A percentile compares a stretch with the other conserved stretches of the same genome.
Evolutionary conservation across 2,113 vertebrate genomes (phyloP).

Genomic region (Gobio gobio): DNA sequence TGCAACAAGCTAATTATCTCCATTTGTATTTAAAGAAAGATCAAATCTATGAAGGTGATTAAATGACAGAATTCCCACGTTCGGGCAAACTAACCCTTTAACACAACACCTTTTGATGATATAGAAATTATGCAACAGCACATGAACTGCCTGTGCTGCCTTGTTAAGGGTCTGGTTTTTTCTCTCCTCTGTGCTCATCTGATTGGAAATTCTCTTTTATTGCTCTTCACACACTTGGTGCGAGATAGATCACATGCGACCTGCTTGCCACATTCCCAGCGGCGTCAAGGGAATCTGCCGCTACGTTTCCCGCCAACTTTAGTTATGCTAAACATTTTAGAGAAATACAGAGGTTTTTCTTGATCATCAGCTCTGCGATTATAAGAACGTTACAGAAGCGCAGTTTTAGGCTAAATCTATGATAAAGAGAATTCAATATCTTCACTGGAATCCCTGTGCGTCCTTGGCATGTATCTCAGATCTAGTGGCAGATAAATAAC

Average conservation of each 20-base stretch:
- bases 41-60: not conserved
- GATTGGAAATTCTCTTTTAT: slow-evolving; percentile 21
- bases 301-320: not conserved
- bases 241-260: slow-evolving; percentile 2
- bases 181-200: not conserved
- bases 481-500: not conserved
- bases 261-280: not conserved
- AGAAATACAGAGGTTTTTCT: not conserved
- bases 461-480: not conserved
- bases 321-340: not conserved
- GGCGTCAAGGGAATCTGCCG: not conserved
- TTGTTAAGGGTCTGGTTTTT: not conserved
- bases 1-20: no score
- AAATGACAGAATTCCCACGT: not conserved
- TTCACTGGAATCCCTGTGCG: not conserved
- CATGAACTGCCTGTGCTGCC: not conserved
- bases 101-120: not conserved
- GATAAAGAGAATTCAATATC: slow-evolving; percentile 14
- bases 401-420: not conserved
- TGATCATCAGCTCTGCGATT: not conserved
- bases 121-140: not conserved
- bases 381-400: not conserved
- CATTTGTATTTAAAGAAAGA: not conserved
- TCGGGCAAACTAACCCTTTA: not conserved
- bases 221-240: slow-evolving; percentile 12